Base-by-base conservation (phyloP, 2,797 vertebrate genomes). In the Microctenopoma steveboyesi region DNA sequence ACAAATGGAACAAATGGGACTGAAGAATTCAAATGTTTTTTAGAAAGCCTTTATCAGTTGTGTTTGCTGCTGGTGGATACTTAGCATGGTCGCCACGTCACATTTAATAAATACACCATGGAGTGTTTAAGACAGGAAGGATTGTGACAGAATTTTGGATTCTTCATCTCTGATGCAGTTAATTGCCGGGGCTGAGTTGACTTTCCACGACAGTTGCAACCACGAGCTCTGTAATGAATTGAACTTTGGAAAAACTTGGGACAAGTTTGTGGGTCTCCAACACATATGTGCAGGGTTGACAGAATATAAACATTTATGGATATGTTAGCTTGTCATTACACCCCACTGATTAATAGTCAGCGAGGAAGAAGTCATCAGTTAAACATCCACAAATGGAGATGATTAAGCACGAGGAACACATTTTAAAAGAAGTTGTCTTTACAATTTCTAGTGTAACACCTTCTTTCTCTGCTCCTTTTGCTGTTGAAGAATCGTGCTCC, bases 241-340 rank as follows among this genome's bases (percentile, higher is more conserved):
- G 50, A 70, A 46, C 40, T 72, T 45, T 66, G 73, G 58, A 63
- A 80, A 66, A 49, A 67, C 61, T 68, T 52, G n/a, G 61, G 76
- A 79, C 43, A 83, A 64, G 43, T 73, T 72, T 79, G 65, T 69
- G 68, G 72, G 69, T 69, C 74, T 76, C 69, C 73, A 30, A 74
- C 73, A 69, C 79, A 79, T 57, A 68, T 82, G 69, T 78, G 69
- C 56, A 69, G 79, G 78, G 67, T 71, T 67, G 79, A 76, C 7
- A 0, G 70, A 74, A 56, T 45, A 68, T 70, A 82, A 86, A 89
- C 86, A 85, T 85, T 79, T 75, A 82, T 40, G 39, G 54, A 61
- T 45, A 47, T 81, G 83, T 86, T 73, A 79, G 79, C 69, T 74
- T 81, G 86, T 88, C 83, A 76, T 85, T 84, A 86, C 70, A 76